Conservation (phyloP, 2,113 vertebrate genomes). For the Alexandromys fortis region DNA sequence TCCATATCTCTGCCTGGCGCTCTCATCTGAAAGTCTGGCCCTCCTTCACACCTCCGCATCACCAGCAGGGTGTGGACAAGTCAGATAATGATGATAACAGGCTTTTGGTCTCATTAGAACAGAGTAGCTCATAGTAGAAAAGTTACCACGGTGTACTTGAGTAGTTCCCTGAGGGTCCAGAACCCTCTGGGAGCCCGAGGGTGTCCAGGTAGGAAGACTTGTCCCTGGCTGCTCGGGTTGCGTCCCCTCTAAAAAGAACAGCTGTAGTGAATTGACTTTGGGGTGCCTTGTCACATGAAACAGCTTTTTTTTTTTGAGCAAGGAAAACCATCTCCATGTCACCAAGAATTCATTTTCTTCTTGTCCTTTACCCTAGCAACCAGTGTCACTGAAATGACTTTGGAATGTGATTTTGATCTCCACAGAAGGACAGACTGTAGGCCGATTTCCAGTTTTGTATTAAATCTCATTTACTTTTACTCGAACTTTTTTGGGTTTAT, state of each 20-base stretch:
- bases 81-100: neutral
- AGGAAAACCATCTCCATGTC: neutral
- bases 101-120: neutral
- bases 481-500: conserved; percentile 41
- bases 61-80: neutral
- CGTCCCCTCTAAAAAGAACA: neutral
- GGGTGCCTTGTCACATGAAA: neutral
- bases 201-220: no score
- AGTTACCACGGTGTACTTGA: neutral
- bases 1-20: neutral
- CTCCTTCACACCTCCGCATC: neutral
- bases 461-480: conserved; percentile 40
- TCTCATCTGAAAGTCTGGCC: neutral
- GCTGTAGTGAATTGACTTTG: neutral
- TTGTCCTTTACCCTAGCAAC: neutral
- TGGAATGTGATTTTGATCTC: conserved; percentile 4
- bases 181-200: neutral
- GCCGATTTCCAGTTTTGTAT: conserved; percentile 7
- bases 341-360: neutral
- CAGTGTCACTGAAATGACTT: neutral
- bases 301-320: neutral
- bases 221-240: neutral
- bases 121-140: neutral
- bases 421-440: neutral
- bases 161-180: neutral